phyloP scores from a whole-genome alignment of 2,113 vertebrate genomes.

The Notothenia coriiceps region DNA sequence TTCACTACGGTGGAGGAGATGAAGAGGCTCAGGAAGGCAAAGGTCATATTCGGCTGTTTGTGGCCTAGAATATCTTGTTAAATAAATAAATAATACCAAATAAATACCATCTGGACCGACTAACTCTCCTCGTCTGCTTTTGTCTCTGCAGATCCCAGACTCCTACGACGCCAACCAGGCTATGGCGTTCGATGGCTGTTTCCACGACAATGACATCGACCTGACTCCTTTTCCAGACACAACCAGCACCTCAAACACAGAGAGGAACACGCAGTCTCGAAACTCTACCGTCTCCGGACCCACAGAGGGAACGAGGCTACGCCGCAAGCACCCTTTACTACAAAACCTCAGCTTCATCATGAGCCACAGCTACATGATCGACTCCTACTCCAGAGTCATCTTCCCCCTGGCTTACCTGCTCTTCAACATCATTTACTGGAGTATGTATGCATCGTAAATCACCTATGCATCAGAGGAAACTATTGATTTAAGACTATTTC shows the following conservation, averaged over 20 bases:
- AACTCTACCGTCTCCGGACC: slow-evolving; percentile 74
- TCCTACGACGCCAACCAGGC: slow-evolving; percentile 86
- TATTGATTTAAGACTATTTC: slow-evolving; percentile 9
- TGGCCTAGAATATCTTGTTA: not conserved
- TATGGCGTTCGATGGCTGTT: slow-evolving; percentile 92
- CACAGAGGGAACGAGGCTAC: slow-evolving; percentile 78
- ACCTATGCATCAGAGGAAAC: slow-evolving; percentile 14
- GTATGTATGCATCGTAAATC: slow-evolving; percentile 85
- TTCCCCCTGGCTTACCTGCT: slow-evolving; percentile 92
- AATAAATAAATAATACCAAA: slow-evolving; percentile 19
- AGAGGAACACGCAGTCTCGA: slow-evolving; percentile 66
- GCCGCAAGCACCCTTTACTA: slow-evolving; percentile 84
- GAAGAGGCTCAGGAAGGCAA: slow-evolving; percentile 79
- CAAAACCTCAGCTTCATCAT: slow-evolving; percentile 88
- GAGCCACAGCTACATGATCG: slow-evolving; percentile 93
- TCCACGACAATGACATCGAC: slow-evolving; percentile 87
- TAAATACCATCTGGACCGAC: slow-evolving; percentile 4
- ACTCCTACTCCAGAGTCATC: slow-evolving; percentile 92
- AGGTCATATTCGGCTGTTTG: slow-evolving; percentile 54
- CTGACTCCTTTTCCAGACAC: slow-evolving; percentile 76
- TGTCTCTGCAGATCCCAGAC: slow-evolving; percentile 82
- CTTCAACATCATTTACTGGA: slow-evolving; percentile 96
- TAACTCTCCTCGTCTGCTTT: slow-evolving; percentile 16
- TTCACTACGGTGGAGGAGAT: slow-evolving; percentile 92
- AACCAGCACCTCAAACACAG: slow-evolving; percentile 75